These are phyloP conservation scores for Helobdella robusta DNA, from an alignment of 2,888 invertebrate species.

Conservation along the genomic window DNA sequence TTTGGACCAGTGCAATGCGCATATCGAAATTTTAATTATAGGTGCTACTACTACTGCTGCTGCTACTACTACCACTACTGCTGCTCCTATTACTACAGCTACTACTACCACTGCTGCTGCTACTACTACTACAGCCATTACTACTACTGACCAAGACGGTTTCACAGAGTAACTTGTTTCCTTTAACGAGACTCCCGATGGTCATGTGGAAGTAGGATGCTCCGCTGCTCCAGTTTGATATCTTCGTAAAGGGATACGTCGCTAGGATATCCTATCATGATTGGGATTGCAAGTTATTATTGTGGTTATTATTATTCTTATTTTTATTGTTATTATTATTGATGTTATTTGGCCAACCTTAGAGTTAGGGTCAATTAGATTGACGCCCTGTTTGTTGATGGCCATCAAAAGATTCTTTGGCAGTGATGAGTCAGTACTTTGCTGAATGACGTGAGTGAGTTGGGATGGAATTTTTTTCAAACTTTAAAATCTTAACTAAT, in stretches of 20 bases:
- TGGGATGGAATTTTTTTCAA: background rate
- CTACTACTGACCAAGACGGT: conserved; percentile 66
- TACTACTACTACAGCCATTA: no score
- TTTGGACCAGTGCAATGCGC: no score
- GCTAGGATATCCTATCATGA: conserved; percentile 78
- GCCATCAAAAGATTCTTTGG: conserved; percentile 92
- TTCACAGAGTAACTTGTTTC: conserved; percentile 91
- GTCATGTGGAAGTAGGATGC: conserved; percentile 90
- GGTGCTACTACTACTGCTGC: no score
- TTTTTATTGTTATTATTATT: background rate
- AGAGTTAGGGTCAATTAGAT: conserved; percentile 89
- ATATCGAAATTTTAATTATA: no score
- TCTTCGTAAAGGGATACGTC: conserved; percentile 95
- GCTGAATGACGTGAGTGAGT: conserved; percentile 49
- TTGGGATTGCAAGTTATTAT: background rate
- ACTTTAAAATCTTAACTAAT: no score
- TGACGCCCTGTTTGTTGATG: conserved; percentile 97
- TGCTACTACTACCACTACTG: no score
- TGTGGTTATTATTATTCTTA: background rate
- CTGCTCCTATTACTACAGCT: no score
- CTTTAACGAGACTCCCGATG: conserved; percentile 93
- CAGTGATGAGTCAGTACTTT: conserved; percentile 93
- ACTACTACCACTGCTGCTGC: no score
- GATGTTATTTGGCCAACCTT: conserved; percentile 61
- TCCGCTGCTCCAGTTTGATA: conserved; percentile 99